phyloP scores from a whole-genome alignment of 2,888 invertebrate genomes.

The Metallyticus violacea region DNA sequence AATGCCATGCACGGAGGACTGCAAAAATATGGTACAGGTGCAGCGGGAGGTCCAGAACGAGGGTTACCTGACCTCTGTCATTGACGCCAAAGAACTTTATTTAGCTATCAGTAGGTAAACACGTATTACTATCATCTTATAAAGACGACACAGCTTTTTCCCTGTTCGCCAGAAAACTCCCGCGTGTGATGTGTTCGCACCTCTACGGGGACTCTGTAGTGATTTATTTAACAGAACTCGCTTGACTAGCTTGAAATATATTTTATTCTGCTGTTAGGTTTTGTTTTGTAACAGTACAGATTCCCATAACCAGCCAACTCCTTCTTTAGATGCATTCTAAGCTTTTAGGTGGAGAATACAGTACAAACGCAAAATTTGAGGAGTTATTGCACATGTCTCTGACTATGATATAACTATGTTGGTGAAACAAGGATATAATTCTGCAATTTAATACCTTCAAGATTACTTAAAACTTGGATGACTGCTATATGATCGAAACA shows the following conservation, averaged over 20 bases:
- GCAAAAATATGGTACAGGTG: neutral
- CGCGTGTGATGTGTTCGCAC: neutral
- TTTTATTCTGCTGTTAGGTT: too few species aligned
- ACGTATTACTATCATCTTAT: neutral
- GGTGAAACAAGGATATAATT: too few species aligned
- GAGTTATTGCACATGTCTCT: too few species aligned
- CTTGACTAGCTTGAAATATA: neutral
- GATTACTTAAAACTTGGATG: too few species aligned
- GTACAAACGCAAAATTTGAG: too few species aligned
- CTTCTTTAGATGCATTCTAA: too few species aligned
- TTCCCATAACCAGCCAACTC: neutral
- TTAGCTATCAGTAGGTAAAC: neutral
- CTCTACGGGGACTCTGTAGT: neutral
- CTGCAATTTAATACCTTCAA: too few species aligned
- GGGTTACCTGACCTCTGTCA: neutral
- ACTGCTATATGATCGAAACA: too few species aligned
- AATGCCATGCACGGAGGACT: neutral
- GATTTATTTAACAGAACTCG: neutral
- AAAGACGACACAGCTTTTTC: neutral
- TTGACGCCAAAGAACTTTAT: neutral
- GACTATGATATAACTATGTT: too few species aligned
- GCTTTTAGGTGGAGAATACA: too few species aligned
- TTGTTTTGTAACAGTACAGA: neutral
- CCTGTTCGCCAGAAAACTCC: neutral
- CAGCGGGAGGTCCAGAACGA: neutral